Base-by-base conservation (phyloP, 2,888 invertebrate species). In the Dexiosoma caninum region DNA sequence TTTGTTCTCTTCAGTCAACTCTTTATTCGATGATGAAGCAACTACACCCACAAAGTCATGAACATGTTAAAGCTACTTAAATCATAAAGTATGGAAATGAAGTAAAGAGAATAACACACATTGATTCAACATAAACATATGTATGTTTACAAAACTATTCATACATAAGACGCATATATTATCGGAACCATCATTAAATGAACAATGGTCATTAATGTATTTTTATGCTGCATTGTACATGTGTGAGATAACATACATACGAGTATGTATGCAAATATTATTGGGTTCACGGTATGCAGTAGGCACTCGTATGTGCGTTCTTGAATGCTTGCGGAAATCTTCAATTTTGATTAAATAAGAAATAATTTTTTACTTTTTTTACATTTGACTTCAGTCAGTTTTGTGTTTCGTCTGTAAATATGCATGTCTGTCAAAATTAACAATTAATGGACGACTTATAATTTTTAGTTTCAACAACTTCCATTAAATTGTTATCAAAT, bases 201-300 rank as follows among this genome's bases (percentile, higher is more conserved):
- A 66, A 66, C 55, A 57, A 57, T 49, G 30, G 57, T 49, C 27
- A 46, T 66, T 55, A 74, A 57, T 46, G 44, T 37, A n/a, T 55
- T 35, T 35, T 64, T 57, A 21, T 21, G 21, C 30, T 44, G 10
- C 14, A 27, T 44, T 55, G n/a, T n/a, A 16, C 19, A 37, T 32
- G 32, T 40, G 27, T 27, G 4, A 27, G 27, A 27, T 27, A 6
- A n/a, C n/a, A n/a, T n/a, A n/a, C n/a, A n/a, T n/a, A n/a, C n/a
- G n/a, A n/a, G n/a, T n/a, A n/a, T n/a, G n/a, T n/a, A n/a, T n/a
- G n/a, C n/a, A n/a, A n/a, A n/a, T n/a, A n/a, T n/a, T n/a, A n/a
- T n/a, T n/a, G n/a, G n/a, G n/a, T n/a, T n/a, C n/a, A n/a, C n/a
- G n/a, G n/a, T n/a, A n/a, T n/a, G n/a, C n/a, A n/a, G n/a, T n/a